Conservation (phyloP, 2,888 invertebrate genomes). For the Phania funesta region DNA sequence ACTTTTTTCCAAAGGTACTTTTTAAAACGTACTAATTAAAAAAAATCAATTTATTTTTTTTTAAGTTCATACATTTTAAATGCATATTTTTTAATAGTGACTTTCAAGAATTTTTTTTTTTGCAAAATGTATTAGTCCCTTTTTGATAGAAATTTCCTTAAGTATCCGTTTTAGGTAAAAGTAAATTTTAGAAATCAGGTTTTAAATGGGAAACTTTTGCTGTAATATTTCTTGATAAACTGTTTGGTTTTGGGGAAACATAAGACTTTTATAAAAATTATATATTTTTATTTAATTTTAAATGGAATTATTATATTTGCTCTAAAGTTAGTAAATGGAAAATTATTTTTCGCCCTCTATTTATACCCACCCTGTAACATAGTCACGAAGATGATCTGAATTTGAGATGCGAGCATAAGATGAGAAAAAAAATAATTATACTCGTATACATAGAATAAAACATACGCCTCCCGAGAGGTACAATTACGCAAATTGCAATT, state of each 20-base stretch:
- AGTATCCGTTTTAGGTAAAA: no score
- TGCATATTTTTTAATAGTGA: no score
- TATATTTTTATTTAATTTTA: not conserved
- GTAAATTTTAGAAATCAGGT: no score
- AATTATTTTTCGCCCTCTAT: not conserved
- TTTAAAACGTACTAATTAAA: no score
- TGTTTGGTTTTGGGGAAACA: no score
- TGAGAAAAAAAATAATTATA: constrained; percentile 7
- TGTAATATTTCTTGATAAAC: not conserved
- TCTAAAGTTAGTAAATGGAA: not conserved
- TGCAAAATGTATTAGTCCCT: no score
- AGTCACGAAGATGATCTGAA: not conserved
- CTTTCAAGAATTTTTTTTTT: no score
- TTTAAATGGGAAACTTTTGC: no score
- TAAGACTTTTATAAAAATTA: no score
- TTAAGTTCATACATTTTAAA: no score
- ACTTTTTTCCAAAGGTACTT: not conserved
- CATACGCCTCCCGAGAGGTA: constrained; percentile 63
- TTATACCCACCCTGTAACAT: not conserved
- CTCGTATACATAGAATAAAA: constrained; percentile 1
- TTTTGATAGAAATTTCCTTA: no score
- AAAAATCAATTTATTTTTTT: no score
- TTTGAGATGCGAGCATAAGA: not conserved
- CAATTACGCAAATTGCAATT: constrained; percentile 68
- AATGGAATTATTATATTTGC: not conserved